Conservation (phyloP, 2,888 invertebrate species). For the Pachymerium ferrugineum region DNA sequence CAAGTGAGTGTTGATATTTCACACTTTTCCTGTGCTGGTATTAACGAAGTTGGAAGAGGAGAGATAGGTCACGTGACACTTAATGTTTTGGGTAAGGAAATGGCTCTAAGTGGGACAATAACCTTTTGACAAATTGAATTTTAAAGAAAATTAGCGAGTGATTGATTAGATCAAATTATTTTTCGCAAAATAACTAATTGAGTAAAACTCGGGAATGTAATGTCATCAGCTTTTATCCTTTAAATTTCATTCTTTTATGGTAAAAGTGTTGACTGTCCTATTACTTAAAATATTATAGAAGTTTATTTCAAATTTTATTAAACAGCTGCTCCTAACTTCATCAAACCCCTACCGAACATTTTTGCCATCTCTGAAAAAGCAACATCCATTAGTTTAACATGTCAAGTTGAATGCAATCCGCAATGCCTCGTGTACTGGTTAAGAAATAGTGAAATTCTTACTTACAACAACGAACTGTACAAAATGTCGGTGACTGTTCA, state of each 20-base stretch:
- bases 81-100: constrained; percentile 7
- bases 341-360: neutral
- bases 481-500: neutral
- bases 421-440: constrained; percentile 78
- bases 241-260: neutral
- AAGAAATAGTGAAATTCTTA: constrained; percentile 65
- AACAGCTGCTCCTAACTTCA: neutral
- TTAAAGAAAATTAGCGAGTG: too few species aligned
- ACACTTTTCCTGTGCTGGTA: neutral
- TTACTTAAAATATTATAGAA: too few species aligned
- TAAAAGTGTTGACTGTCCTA: neutral
- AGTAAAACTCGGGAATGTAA: too few species aligned
- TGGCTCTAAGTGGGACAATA: too few species aligned
- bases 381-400: constrained; percentile 63
- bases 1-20: neutral
- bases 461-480: neutral
- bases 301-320: too few species aligned
- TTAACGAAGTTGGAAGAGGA: neutral
- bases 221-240: too few species aligned
- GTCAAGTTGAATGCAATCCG: constrained; percentile 83
- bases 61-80: neutral
- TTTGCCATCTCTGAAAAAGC: constrained; percentile 54
- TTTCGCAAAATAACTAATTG: too few species aligned
- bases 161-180: too few species aligned
- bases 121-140: too few species aligned